Conservation (phyloP, 1,140 invertebrate species). For the Sarcophaga bullata region DNA sequence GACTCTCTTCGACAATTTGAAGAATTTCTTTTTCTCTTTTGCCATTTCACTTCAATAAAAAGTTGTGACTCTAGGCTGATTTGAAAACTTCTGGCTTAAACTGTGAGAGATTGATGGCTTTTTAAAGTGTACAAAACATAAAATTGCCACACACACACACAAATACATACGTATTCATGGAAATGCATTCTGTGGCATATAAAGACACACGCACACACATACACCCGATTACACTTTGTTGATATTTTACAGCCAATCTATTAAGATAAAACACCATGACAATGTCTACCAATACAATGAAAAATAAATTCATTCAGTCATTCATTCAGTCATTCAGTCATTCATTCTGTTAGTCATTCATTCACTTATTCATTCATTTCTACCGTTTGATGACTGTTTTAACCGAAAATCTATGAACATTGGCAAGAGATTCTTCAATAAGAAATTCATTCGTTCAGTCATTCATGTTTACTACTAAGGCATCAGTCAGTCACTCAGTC, state of each 20-base stretch:
- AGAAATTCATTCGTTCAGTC: not conserved
- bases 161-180: not conserved
- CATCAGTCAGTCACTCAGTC: not conserved
- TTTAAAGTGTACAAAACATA: slow-evolving; percentile 16
- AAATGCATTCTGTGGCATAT: not conserved
- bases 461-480: not conserved
- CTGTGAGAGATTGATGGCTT: slow-evolving; percentile 12
- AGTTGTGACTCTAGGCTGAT: too few relatives aligned
- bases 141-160: not conserved
- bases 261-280: slow-evolving; percentile 22
- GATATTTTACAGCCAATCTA: not conserved
- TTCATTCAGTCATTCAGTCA: not conserved
- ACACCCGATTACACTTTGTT: not conserved
- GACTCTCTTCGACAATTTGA: not conserved
- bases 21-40: not conserved
- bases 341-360: not conserved
- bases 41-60: not conserved
- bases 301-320: not conserved
- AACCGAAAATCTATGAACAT: not conserved
- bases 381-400: not conserved
- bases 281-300: not conserved
- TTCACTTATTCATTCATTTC: not conserved
- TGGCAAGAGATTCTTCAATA: too few relatives aligned
- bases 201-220: not conserved
- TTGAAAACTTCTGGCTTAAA: not conserved